Base-by-base conservation (phyloP, 2,113 vertebrate genomes). In the Heptranchias perlo region DNA sequence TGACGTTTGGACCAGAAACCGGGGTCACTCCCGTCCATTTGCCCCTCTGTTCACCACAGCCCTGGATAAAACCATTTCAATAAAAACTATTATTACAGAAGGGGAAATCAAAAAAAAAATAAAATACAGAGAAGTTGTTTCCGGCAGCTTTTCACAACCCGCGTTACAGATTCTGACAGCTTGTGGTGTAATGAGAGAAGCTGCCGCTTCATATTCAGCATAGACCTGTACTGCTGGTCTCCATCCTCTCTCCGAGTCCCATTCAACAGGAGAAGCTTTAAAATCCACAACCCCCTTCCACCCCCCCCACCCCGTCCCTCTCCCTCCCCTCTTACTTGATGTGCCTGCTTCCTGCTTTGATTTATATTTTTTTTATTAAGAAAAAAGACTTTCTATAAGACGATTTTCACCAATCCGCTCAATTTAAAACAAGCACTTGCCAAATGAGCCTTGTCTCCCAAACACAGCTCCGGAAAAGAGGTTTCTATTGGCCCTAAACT, bases 1-100 rank as follows among this genome's bases (percentile, higher is more conserved):
- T 44, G 39, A 69, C 23, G 21, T 62, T 49, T 47, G 47, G 62
- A 69, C 94, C 73, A 25, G 64, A 95, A 69, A 69, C 94, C 35
- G 64, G 52, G 94, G 94, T 95, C 64, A 69, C 65, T 69, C 65
- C 94, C 49, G 64, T 65, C 62, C 65, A 69, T 69, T 95, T 69
- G 69, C 93, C 52, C 49, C n/a, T 10, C 58, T 58, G 58, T 7
- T 58, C 58, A 58, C 58, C 78, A 82, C 39, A 0, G 78, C 16
- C 39, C 78, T 44, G 39, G 13, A 47, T 82, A 44, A 44, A 47
- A 82, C n/a, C n/a, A 10, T 39, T 93, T 61, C 39, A 61, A 64
- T 91, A 39, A 92, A 93, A 39, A 93, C 64, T 39, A 93, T 35
- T 58, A 93, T 93, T 62, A 2, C 6, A 47, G n/a, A 39, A 62